Conservation (phyloP, 2,113 vertebrate species). For the Halichoerus grypus region DNA sequence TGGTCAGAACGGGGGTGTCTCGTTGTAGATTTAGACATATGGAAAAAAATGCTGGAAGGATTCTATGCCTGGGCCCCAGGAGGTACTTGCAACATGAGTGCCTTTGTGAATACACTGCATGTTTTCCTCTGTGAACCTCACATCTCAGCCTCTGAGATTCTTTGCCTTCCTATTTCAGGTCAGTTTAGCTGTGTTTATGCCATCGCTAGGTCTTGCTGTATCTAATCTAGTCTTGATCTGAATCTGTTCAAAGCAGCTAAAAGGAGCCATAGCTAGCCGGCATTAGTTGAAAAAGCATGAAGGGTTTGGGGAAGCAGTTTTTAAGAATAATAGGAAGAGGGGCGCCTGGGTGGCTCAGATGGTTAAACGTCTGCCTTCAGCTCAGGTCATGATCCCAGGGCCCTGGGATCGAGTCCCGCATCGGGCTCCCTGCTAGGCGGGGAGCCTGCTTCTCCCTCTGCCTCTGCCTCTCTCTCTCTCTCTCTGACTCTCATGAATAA, state of each 20-base stretch:
- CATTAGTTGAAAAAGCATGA: neutral
- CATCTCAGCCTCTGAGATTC: neutral
- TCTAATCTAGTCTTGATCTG: constrained; percentile 1
- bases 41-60: neutral
- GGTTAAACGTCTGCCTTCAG: no score
- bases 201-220: neutral
- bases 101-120: neutral
- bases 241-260: constrained; percentile 40
- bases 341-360: no score
- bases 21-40: neutral
- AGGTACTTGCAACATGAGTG: neutral
- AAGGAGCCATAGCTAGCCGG: constrained; percentile 21
- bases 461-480: no score
- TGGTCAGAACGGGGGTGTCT: neutral
- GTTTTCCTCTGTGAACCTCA: neutral
- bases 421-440: no score
- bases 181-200: constrained; percentile 40
- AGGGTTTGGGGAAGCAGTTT: neutral
- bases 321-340: constrained; percentile 10
- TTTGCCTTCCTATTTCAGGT: constrained; percentile 22
- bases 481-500: no score
- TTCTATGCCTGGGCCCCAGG: neutral
- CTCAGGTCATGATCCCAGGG: no score
- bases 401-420: no score
- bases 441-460: no score